These are phyloP conservation scores for Xanthia icteritia DNA, from an alignment of 2,888 invertebrate genomes.

Conservation along the genomic window DNA sequence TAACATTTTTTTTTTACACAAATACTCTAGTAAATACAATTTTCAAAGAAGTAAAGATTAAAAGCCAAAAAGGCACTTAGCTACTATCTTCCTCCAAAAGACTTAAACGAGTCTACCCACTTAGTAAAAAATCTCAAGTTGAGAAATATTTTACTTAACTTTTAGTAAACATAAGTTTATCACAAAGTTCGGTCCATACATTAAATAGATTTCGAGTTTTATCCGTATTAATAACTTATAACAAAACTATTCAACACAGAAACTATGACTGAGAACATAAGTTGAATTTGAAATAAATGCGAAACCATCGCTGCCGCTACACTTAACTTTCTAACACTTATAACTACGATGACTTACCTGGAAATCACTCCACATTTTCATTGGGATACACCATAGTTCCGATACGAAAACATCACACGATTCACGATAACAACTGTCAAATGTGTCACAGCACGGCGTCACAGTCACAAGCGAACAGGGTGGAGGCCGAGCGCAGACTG, in stretches of 20 bases:
- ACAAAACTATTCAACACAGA: conserved; percentile 64
- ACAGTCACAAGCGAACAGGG: conserved; percentile 81
- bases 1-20: neutral
- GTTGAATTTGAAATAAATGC: conserved; percentile 67
- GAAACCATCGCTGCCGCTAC: conserved; percentile 50
- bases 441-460: conserved; percentile 86
- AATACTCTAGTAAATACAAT: neutral
- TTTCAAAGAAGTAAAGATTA: neutral
- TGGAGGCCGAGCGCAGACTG: conserved; percentile 89
- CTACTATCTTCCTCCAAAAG: conserved; percentile 18
- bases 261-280: conserved; percentile 68
- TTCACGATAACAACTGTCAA: conserved; percentile 90
- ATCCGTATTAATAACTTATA: conserved; percentile 48
- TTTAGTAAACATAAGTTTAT: conserved; percentile 36
- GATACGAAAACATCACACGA: conserved; percentile 90
- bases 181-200: conserved; percentile 17
- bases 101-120: conserved; percentile 54
- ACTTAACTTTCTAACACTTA: conserved; percentile 28
- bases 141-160: conserved; percentile 44
- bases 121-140: conserved; percentile 45
- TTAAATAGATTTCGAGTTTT: conserved; percentile 67
- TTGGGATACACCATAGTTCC: conserved; percentile 90
- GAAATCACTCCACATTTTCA: conserved; percentile 91
- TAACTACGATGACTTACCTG: conserved; percentile 81
- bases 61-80: neutral